These are phyloP conservation scores for Stigmatopora nigra DNA, from an alignment of 2,113 vertebrate genomes.

Conservation along the genomic window DNA sequence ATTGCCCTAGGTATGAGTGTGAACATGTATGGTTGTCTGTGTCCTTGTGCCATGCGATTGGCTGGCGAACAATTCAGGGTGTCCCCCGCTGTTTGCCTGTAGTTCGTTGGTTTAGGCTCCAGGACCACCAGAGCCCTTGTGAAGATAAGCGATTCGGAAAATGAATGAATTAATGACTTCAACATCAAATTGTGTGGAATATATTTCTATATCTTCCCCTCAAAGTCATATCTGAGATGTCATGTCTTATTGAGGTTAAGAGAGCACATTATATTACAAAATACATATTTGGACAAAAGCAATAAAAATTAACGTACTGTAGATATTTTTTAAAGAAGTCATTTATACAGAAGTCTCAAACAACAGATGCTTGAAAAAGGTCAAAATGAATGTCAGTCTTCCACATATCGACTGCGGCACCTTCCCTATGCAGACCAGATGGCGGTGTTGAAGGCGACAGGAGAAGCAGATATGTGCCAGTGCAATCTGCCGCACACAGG, in stretches of 20 bases:
- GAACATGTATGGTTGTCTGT: too few species aligned
- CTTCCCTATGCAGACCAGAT: conserved; percentile 82
- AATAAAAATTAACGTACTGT: background rate
- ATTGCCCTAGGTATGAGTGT: too few species aligned
- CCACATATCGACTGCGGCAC: conserved; percentile 80
- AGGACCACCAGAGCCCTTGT: too few species aligned
- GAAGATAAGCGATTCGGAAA: too few species aligned
- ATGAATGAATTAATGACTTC: too few species aligned
- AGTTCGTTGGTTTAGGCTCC: too few species aligned
- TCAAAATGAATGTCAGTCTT: conserved; percentile 25
- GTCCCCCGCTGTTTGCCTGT: too few species aligned
- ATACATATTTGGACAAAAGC: background rate
- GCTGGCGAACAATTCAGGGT: too few species aligned
- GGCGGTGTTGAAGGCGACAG: conserved; percentile 76
- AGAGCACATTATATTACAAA: background rate
- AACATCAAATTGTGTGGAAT: too few species aligned
- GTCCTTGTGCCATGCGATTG: too few species aligned
- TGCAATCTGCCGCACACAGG: conserved; percentile 89
- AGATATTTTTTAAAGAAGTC: background rate
- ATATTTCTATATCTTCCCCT: too few species aligned
- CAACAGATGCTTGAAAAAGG: conserved; percentile 17
- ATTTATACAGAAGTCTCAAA: conserved; percentile 4
- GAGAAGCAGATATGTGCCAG: conserved; percentile 81
- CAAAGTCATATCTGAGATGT: background rate
- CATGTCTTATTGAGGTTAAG: background rate